Conservation (phyloP, 2,797 vertebrate genomes). For the Phrynocephalus vlangalii region DNA sequence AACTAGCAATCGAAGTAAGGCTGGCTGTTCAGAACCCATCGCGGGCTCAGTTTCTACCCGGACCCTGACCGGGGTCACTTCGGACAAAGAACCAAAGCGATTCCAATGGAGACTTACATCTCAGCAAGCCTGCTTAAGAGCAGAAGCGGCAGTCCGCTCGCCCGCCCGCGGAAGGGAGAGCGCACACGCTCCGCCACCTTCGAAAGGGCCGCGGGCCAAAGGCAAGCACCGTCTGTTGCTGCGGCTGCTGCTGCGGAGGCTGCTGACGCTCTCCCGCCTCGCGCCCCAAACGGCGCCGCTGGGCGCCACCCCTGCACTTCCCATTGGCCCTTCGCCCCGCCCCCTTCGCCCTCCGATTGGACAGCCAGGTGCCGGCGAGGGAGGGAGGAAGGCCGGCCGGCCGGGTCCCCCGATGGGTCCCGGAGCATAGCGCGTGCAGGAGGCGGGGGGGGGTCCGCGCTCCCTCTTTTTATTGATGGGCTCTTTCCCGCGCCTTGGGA, state of each 20-base stretch:
- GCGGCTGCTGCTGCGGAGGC: not conserved
- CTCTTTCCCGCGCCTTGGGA: too few relatives aligned
- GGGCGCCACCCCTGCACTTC: not conserved
- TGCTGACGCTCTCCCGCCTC: not conserved
- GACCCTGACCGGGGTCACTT: not conserved
- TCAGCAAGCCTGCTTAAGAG: not conserved
- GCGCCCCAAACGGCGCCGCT: not conserved
- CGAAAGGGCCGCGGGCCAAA: too few relatives aligned
- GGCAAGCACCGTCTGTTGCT: rapidly evolving
- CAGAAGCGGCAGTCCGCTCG: not conserved
- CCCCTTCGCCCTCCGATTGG: conserved; percentile 13
- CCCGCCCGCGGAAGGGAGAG: not conserved
- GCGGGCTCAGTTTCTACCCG: not conserved
- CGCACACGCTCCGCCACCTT: not conserved
- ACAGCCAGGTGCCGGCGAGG: not conserved
- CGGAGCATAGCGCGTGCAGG: not conserved
- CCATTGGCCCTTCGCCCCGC: not conserved
- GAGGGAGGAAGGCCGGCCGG: not conserved
- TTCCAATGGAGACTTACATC: not conserved
- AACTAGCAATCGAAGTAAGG: too few relatives aligned
- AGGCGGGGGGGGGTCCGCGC: not conserved
- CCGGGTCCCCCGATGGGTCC: not conserved
- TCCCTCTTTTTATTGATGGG: not conserved
- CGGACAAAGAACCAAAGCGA: not conserved
- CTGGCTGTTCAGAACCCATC: too few relatives aligned